These are phyloP conservation scores for Oreortyx pictus DNA, from an alignment of 2,797 vertebrate species.

Conservation along the genomic window DNA sequence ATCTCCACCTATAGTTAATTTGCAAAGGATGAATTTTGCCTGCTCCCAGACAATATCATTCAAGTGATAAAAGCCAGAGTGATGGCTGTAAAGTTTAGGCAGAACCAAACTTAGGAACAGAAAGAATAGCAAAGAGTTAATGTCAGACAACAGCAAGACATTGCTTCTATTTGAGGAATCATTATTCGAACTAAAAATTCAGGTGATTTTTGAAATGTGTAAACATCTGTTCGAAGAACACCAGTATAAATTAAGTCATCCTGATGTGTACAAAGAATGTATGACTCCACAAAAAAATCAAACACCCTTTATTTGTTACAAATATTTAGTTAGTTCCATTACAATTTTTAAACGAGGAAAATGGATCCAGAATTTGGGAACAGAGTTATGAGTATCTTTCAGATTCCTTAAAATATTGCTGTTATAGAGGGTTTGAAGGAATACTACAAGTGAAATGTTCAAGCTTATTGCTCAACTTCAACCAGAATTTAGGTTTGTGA, in stretches of 20 bases:
- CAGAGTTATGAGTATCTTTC: not conserved
- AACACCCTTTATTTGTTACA: not conserved
- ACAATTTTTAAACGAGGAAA: conserved; percentile 29
- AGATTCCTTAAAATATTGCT: not conserved
- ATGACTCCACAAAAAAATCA: conserved; percentile 21
- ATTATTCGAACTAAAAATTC: conserved; percentile 23
- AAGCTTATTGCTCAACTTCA: not conserved
- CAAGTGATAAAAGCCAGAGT: not conserved
- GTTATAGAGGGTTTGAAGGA: not conserved
- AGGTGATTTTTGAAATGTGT: not conserved
- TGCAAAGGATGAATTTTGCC: not conserved
- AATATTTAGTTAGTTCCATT: conserved; percentile 31
- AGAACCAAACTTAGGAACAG: not conserved
- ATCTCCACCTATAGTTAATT: not conserved
- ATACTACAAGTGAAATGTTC: not conserved
- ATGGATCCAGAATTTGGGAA: not conserved
- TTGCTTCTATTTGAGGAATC: not conserved
- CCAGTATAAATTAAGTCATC: conserved; percentile 24
- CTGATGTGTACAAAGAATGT: conserved; percentile 18
- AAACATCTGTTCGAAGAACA: conserved; percentile 40
- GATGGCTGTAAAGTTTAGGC: not conserved
- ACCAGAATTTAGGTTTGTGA: not conserved
- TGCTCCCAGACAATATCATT: not conserved
- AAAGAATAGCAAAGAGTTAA: not conserved
- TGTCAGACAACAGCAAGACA: not conserved